phyloP scores from a whole-genome alignment of 2,797 vertebrate species.

The Anguilla megastoma region DNA sequence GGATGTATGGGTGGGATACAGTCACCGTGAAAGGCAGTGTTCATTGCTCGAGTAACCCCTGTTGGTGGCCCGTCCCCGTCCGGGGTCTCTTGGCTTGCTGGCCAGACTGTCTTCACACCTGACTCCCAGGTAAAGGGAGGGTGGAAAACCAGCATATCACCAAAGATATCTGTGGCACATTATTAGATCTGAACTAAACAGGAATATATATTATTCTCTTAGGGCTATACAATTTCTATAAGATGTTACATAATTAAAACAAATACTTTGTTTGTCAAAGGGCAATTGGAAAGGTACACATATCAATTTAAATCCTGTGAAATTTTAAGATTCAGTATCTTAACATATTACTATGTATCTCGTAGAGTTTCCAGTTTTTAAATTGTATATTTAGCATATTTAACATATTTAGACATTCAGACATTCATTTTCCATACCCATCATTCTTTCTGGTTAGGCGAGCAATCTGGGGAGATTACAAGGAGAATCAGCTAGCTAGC shows the following conservation, averaged over 20 bases:
- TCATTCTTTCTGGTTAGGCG: neutral
- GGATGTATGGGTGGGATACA: neutral
- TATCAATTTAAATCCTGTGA: neutral
- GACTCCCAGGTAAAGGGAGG: too few relatives aligned
- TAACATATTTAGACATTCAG: neutral
- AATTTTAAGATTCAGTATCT: neutral
- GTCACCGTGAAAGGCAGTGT: neutral
- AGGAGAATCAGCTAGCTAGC: neutral
- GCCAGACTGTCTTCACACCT: too few relatives aligned
- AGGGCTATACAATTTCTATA: neutral
- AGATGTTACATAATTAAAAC: neutral
- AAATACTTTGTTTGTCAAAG: neutral
- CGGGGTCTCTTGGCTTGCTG: too few relatives aligned
- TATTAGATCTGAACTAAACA: neutral
- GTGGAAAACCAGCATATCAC: neutral
- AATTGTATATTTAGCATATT: neutral
- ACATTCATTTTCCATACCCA: neutral
- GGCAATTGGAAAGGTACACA: neutral
- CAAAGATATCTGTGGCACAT: neutral
- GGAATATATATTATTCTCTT: neutral
- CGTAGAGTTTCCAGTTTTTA: neutral
- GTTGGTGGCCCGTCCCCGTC: too few relatives aligned
- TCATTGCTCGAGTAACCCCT: too few relatives aligned
- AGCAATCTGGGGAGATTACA: neutral
- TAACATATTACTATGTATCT: neutral